Evolutionary conservation across 2,113 vertebrate species (phyloP), one percentile per base, ranked within the genome.

Genomic region (Dendropsophus ebraccatus): DNA sequence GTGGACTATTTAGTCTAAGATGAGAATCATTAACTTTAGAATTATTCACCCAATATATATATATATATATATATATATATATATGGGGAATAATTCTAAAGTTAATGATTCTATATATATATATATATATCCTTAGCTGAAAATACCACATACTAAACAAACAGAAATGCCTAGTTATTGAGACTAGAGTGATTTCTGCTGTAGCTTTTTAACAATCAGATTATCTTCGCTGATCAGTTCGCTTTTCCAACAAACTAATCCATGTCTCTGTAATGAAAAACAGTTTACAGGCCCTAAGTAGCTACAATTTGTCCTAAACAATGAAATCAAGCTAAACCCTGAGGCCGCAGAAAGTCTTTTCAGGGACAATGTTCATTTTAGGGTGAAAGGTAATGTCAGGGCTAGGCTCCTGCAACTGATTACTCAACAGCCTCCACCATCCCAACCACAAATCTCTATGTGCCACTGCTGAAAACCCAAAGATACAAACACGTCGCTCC

Each of bases 341-440:
- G 49, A 56, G 74, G 84, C 84, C 8, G 16, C 84, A 86, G 49
- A 56, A 79, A 25, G 75, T 78, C 62, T 50, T 60, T 76, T 52
- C n/a, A 49, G 85, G 52, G 78, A 81, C 85, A 45, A 30, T 87
- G 69, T 87, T 81, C 85, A 81, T 58, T 62, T 81, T 58, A 87
- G 85, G 85, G 85, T 87, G 77, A 87, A 81, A 87, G 85, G 85
- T 87, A 87, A 87, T 87, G 85, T 81, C 67, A 87, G 85, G 85
- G 78, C 78, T 87, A 87, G 77, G 67, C 54, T 87, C 77, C 85
- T 87, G 85, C 23, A 81, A 60, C 69, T 87, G 35, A 87, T 87
- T 87, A 87, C 65, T 81, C 84, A 23, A 60, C 41, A 81, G 30
- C 75, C 30, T 28, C 49, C 9, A 72, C 35, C 37, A 35, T 60